Evolutionary conservation across 2,888 invertebrate species (phyloP), one percentile per base, ranked within the genome.

Genomic region (Heliconius cydno): DNA sequence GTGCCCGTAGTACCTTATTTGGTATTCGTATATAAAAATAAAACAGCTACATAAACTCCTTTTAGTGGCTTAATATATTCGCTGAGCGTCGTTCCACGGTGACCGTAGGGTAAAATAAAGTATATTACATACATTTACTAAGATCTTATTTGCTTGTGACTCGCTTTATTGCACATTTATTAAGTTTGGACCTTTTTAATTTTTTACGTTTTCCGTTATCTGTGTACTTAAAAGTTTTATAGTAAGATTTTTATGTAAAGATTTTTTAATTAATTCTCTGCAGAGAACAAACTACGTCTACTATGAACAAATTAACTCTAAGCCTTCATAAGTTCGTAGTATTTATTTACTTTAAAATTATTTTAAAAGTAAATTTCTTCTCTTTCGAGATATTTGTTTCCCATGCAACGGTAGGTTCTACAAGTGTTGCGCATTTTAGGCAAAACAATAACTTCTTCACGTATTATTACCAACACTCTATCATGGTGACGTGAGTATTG

Each of bases 21-120:
- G 15, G 38, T 57, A 76, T 72, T 52, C 38, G 38, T 67, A 72
- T 28, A 76, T 76, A 78, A 70, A 78, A 80, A 73, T 76, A 66
- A 81, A 78, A 77, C 75, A 77, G 77, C 30, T 30, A 63, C 72
- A 75, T 75, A 67, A 78, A 75, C 78, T 73, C 67, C 57, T 76
- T 81, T 80, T 76, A 77, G 79, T 79, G 72, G 73, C 52, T 78
- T 76, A 78, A 78, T 81, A 80, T 80, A 82, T 80, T 74, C 81
- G 68, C 74, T 63, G 65, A 76, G 72, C 76, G 78, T 76, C 78
- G 76, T 81, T 80, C 80, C 71, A 75, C 76, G 80, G 78, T 79
- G 80, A 80, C 81, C 80, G 71, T 76, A 73, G 76, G 57, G 70
- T 74, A 76, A 73, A 78, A 81, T 81, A 76, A 81, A 80, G 80